Evolutionary conservation across 2,797 vertebrate genomes (phyloP), one percentile per base, ranked within the genome.

Genomic region (Melanotaenia maccullochi): DNA sequence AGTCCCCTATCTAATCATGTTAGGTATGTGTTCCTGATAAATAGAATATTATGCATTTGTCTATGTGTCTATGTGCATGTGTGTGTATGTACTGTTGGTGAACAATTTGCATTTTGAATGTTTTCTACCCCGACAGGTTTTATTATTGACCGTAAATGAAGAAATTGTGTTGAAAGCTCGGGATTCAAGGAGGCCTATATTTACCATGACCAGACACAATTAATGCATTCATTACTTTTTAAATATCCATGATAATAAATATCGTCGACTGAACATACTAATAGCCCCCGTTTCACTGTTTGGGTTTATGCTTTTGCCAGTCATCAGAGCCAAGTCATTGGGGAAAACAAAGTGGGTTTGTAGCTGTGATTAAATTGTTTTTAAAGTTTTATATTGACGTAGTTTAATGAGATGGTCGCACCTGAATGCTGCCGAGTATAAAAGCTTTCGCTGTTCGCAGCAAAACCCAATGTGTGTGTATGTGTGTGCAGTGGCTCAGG

Each of bases 41-140:
- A 84, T n/a, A 62, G 61, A 60, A 14, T 5, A 1, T 18, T 64
- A 30, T 33, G 22, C 62, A 47, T 55, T 58, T 55, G 47, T 59
- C 44, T 56, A 36, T 30, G 58, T 49, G 60, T 68, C 61, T 69
- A 40, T 76, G 68, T 59, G 54, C 54, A 47, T 47, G 68, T 11
- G 11, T 22, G 25, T n/a, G 35, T 35, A 60, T 44, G 35, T 62
- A 60, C 76, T 38, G 32, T 76, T 59, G 71, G 76, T 87, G 85
- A 76, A 84, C 70, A 81, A 94, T 93, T 93, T 90, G 89, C 91
- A 93, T 93, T 93, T 93, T 92, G 89, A 93, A 88, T 85, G 88
- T 89, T 93, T 93, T 93, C 85, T 75, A 71, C 76, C 77, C 83
- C 82, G 77, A 60, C 8, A 28, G 81, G 44, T 80, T 90, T 87